Conservation (phyloP, 2,113 vertebrate species). For the Plectropomus leopardus region DNA sequence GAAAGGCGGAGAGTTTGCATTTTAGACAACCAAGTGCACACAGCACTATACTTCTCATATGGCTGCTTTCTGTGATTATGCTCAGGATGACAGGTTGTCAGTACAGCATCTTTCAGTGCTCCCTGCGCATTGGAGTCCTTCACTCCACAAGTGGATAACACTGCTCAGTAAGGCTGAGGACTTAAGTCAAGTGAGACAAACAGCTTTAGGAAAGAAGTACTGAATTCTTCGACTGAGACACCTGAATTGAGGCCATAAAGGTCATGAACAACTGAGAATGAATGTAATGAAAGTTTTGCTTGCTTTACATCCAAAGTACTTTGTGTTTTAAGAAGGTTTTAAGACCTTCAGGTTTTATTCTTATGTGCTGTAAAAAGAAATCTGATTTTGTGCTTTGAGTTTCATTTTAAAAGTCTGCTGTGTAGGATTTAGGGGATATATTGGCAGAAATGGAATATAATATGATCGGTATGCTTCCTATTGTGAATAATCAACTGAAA, state of each 20-base stretch:
- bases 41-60: not conserved
- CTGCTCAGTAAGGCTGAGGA: slow-evolving; percentile 3
- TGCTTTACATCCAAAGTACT: not conserved
- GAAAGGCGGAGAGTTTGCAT: not conserved
- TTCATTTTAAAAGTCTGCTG: too few relatives aligned
- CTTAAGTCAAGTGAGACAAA: slow-evolving; percentile 27
- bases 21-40: not conserved
- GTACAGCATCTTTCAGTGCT: not conserved
- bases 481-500: too few relatives aligned
- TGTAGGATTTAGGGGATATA: too few relatives aligned
- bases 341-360: not conserved
- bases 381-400: not conserved
- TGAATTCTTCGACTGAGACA: not conserved
- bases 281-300: not conserved
- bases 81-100: slow-evolving; percentile 18
- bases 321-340: not conserved
- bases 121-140: slow-evolving; percentile 11
- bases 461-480: too few relatives aligned
- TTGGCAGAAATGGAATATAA: too few relatives aligned
- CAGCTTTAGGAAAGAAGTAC: not conserved
- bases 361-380: not conserved
- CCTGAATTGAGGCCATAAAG: slow-evolving; percentile 4
- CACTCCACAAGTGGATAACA: slow-evolving; percentile 16
- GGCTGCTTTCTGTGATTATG: slow-evolving; percentile 3
- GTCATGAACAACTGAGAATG: not conserved